A percentile compares a stretch with the other conserved stretches of the same genome.
phyloP scores from a whole-genome alignment of 2,888 invertebrate species.

The Acronicta aceris region DNA sequence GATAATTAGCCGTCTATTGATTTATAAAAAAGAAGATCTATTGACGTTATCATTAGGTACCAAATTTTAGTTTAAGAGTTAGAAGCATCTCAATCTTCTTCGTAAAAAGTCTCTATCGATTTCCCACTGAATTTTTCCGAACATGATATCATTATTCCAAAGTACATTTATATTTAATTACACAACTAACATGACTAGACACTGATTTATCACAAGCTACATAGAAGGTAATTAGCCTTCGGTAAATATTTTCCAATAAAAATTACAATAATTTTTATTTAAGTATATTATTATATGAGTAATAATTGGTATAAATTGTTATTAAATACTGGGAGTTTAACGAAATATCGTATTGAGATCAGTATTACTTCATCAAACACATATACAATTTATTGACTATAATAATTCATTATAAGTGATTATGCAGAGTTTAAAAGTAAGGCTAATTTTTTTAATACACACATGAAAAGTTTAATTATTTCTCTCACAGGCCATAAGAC shows the following conservation, averaged over 20 bases:
- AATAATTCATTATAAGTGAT: conserved; percentile 6
- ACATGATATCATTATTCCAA: conserved; percentile 29
- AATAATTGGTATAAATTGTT: not conserved
- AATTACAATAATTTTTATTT: conserved; percentile 25
- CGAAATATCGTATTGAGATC: not conserved
- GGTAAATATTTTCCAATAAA: conserved; percentile 44
- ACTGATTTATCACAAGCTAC: conserved; percentile 55
- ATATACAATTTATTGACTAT: not conserved
- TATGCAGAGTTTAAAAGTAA: conserved; percentile 34
- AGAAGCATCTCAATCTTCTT: too few relatives aligned
- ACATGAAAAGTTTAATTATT: conserved; percentile 5
- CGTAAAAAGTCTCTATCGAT: not conserved
- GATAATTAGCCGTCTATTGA: not conserved
- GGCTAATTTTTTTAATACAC: conserved; percentile 23
- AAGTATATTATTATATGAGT: not conserved
- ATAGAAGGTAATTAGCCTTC: conserved; percentile 38
- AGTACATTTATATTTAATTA: conserved; percentile 27
- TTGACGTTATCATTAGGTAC: too few relatives aligned
- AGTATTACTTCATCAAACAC: not conserved
- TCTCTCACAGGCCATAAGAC: conserved; percentile 6
- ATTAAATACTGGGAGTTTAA: not conserved
- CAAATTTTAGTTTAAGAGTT: too few relatives aligned
- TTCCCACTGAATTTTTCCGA: conserved; percentile 39
- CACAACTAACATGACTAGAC: conserved; percentile 59
- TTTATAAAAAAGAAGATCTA: not conserved